phyloP scores from a whole-genome alignment of 2,888 invertebrate species.

The Stratiomys singularior region DNA sequence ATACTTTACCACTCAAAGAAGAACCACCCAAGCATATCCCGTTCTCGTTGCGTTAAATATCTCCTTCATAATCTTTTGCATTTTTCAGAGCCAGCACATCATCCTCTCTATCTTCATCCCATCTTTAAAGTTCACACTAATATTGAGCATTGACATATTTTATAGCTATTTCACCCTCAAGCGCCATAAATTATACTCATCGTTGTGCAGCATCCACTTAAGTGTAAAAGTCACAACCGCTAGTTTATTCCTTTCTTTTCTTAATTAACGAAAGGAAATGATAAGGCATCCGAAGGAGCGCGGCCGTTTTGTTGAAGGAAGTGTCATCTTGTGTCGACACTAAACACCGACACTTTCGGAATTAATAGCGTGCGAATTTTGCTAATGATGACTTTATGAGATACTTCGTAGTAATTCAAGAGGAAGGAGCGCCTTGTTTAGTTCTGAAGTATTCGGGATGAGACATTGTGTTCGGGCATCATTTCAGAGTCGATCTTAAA shows the following conservation, averaged over 20 bases:
- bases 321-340: neutral
- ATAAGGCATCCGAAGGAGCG: neutral
- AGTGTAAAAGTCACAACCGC: conserved; percentile 23
- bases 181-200: conserved; percentile 29
- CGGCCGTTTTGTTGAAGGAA: neutral
- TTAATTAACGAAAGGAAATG: conserved; percentile 40
- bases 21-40: neutral
- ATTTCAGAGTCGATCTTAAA: conserved; percentile 1
- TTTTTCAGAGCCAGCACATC: neutral
- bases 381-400: conserved; percentile 42
- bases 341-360: conserved; percentile 5
- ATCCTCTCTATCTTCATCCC: neutral
- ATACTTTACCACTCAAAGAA: too few species aligned
- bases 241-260: conserved; percentile 30
- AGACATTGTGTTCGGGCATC: neutral
- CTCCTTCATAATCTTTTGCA: neutral
- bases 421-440: neutral
- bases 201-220: conserved; percentile 39
- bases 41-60: neutral
- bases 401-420: conserved; percentile 7
- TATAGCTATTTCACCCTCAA: conserved; percentile 14
- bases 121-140: conserved; percentile 17
- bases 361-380: conserved; percentile 46
- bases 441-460: neutral
- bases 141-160: conserved; percentile 32